These are phyloP conservation scores for Callionymus lyra DNA, from an alignment of 2,113 vertebrate genomes.

Conservation along the genomic window DNA sequence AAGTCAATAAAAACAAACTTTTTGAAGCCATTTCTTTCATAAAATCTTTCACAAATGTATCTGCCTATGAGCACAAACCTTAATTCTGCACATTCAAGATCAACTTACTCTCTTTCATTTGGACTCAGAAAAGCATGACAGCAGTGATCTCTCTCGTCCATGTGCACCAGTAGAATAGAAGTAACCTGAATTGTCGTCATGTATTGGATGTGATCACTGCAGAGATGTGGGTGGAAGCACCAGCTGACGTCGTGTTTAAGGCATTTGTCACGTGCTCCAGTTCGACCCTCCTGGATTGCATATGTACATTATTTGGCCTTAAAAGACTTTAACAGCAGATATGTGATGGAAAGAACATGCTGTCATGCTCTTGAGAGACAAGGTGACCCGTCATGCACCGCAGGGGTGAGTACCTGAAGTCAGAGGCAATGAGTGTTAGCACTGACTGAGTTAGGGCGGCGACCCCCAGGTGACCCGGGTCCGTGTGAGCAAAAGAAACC, in stretches of 20 bases:
- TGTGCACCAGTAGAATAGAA: background rate
- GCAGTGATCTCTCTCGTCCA: conserved; percentile 23
- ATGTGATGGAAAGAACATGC: conserved; percentile 37
- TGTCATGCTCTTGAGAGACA: conserved; percentile 54
- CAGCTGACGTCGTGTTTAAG: conserved; percentile 57
- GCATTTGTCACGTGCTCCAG: conserved; percentile 56
- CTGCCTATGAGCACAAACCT: too few species aligned
- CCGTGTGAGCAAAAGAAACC: too few species aligned
- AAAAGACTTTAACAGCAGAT: conserved; percentile 34
- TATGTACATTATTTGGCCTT: conserved; percentile 47
- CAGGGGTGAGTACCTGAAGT: conserved; percentile 50
- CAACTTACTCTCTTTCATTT: too few species aligned
- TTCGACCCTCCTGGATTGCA: conserved; percentile 55
- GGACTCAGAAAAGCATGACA: conserved; percentile 56
- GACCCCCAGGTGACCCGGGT: too few species aligned
- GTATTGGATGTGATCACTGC: too few species aligned
- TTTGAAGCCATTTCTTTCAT: too few species aligned
- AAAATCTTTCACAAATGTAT: too few species aligned
- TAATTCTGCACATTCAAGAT: too few species aligned
- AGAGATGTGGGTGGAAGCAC: conserved; percentile 43
- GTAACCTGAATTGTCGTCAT: too few species aligned
- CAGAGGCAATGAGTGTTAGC: conserved; percentile 35
- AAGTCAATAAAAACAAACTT: too few species aligned
- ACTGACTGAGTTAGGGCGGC: conserved; percentile 16
- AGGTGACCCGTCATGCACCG: conserved; percentile 21